Base-by-base conservation (phyloP, 2,888 invertebrate species). In the Cyaniris semiargus region DNA sequence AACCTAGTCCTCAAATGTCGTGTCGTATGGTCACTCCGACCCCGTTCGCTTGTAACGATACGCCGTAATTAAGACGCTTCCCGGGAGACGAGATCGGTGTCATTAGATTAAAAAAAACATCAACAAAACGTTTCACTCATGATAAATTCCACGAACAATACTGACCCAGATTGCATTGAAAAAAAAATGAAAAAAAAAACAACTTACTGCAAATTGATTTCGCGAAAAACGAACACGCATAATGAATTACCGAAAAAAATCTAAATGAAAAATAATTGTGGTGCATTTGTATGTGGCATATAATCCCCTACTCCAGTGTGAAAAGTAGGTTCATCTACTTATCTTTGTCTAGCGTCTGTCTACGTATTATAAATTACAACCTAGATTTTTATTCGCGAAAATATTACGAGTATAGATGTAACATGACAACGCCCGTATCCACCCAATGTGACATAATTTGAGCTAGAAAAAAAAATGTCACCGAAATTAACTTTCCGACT, bases 21-120 rank as follows among this genome's bases (percentile, higher is more conserved):
- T 6, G 7, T 18, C 23, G 27, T 15, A 23, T 74, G 27, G 74
- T 27, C 74, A 48, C 74, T 21, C 83, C 81, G 88, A 83, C 86
- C 90, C 83, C 85, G 81, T 85, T 87, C 81, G 80, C 80, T 77
- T 83, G 85, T 83, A 84, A 85, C 83, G 82, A 83, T 83, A 83
- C 85, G 82, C 79, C 80, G 84, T 86, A 89, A 90, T 89, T 87
- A 87, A 88, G 84, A 86, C 80, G 84, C 81, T 84, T 84, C 83
- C 84, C 82, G 81, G 83, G 83, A 85, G 83, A 79, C 82, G 81
- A 82, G 83, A 83, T 83, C 83, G 81, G 84, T 85, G 88, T 86
- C 86, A 83, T 84, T 84, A 84, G 81, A 84, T 84, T 80, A 84
- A 83, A 82, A 83, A 81, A 82, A 81, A 82, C 82, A 84, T 85